These are phyloP conservation scores for Argyrosomus regius DNA, from an alignment of 2,797 vertebrate genomes.

Conservation along the genomic window DNA sequence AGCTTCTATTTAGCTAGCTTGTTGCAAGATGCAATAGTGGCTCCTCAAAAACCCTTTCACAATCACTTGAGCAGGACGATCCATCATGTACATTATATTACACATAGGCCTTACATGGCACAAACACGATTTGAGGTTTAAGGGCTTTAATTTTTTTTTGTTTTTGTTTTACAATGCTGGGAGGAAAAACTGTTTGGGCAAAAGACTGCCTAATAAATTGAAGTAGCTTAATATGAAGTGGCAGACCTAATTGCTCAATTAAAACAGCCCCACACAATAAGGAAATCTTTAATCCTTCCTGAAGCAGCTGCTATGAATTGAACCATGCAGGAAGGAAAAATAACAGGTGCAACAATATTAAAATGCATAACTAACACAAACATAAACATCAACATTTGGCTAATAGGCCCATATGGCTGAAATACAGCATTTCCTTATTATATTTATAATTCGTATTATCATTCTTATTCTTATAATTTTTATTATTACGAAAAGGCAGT, in stretches of 20 bases:
- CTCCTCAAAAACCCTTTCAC: background rate
- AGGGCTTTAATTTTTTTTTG: too few species aligned
- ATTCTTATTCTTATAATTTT: too few species aligned
- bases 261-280: background rate
- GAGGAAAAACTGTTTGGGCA: background rate
- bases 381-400: background rate
- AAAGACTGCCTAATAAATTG: slow-evolving; percentile 1
- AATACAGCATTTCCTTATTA: background rate
- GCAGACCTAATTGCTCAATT: slow-evolving; percentile 13
- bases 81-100: background rate
- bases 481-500: too few species aligned
- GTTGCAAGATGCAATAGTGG: background rate
- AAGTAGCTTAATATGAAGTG: slow-evolving; percentile 8
- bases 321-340: background rate
- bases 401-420: background rate
- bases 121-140: background rate
- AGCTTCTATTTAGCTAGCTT: background rate
- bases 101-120: background rate
- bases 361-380: background rate
- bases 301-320: slow-evolving; percentile 1
- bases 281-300: background rate
- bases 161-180: background rate
- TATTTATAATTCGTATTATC: too few species aligned
- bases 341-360: background rate
- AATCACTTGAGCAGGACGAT: background rate